phyloP scores from a whole-genome alignment of 2,113 vertebrate genomes.

The Zootoca vivipara region DNA sequence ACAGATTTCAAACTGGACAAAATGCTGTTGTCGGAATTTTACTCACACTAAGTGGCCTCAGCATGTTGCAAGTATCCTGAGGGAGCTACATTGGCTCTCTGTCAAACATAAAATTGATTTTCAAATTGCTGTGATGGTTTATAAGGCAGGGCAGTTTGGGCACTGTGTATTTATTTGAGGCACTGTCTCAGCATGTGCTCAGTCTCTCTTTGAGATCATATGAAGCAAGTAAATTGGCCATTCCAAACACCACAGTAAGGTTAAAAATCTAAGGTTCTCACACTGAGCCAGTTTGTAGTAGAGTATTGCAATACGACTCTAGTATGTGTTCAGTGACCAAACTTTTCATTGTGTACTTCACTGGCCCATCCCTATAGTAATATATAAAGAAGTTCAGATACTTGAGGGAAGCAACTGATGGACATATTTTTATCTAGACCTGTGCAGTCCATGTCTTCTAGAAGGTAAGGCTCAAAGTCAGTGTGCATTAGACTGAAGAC shows the following conservation, averaged over 20 bases:
- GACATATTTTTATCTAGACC: neutral
- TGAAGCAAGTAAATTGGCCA: conserved; percentile 50
- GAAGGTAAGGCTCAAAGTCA: neutral
- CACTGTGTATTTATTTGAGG: conserved; percentile 66
- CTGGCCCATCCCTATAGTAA: neutral
- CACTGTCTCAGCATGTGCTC: conserved; percentile 47
- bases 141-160: conserved; percentile 54
- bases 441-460: neutral
- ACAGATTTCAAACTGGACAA: conserved; percentile 46
- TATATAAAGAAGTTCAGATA: neutral
- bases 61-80: conserved; percentile 61
- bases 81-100: conserved; percentile 61
- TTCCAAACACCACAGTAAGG: conserved; percentile 36
- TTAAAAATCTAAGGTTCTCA: conserved; percentile 18
- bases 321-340: conserved; percentile 28
- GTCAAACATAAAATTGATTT: conserved; percentile 80
- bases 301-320: conserved; percentile 19
- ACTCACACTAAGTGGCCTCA: conserved; percentile 68
- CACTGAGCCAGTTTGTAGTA: conserved; percentile 40
- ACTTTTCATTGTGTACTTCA: neutral
- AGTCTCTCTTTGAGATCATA: conserved; percentile 37
- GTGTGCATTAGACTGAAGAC: neutral
- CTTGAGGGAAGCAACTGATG: neutral
- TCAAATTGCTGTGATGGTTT: conserved; percentile 75
- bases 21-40: conserved; percentile 60